Conservation (phyloP, 2,888 invertebrate genomes). For the Napeogenes inachia region DNA sequence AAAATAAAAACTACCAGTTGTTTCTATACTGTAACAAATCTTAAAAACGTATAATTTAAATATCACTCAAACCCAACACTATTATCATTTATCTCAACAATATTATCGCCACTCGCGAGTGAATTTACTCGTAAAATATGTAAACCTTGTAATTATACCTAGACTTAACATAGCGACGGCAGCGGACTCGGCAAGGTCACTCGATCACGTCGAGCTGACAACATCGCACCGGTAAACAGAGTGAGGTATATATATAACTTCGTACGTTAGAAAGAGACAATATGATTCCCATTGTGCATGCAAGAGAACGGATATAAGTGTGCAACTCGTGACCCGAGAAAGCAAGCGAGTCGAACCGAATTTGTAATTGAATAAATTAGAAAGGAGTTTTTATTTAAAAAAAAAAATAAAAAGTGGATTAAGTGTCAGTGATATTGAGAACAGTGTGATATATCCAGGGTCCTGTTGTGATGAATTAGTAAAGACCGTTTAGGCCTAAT, state of each 20-base stretch:
- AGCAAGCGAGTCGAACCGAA: conserved; percentile 59
- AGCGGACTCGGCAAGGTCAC: conserved; percentile 67
- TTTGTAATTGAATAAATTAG: conserved; percentile 66
- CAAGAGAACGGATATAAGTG: conserved; percentile 69
- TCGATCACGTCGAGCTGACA: conserved; percentile 49
- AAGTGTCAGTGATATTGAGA: too few relatives aligned
- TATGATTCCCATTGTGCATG: conserved; percentile 63
- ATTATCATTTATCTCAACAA: conserved; percentile 25
- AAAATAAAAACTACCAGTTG: too few relatives aligned
- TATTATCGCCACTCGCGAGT: conserved; percentile 17
- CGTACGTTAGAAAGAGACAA: conserved; percentile 45
- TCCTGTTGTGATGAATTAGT: conserved; percentile 7
- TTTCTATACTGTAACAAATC: too few relatives aligned
- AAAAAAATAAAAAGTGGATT: too few relatives aligned
- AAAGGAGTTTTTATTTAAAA: conserved; percentile 41
- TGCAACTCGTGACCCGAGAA: conserved; percentile 72
- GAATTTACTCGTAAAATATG: conserved; percentile 40
- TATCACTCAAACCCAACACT: conserved; percentile 1
- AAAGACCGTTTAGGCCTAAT: conserved; percentile 25
- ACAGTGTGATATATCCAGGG: too few relatives aligned
- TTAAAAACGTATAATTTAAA: background rate
- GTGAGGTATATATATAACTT: conserved; percentile 30
- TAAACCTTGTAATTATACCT: conserved; percentile 55
- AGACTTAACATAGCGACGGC: conserved; percentile 44
- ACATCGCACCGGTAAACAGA: conserved; percentile 52